Percentiles rank a stretch among this genome's conserved stretches.
These are phyloP conservation scores for Cremastinae sp. DNA, from an alignment of 2,888 invertebrate genomes.

Conservation along the genomic window DNA sequence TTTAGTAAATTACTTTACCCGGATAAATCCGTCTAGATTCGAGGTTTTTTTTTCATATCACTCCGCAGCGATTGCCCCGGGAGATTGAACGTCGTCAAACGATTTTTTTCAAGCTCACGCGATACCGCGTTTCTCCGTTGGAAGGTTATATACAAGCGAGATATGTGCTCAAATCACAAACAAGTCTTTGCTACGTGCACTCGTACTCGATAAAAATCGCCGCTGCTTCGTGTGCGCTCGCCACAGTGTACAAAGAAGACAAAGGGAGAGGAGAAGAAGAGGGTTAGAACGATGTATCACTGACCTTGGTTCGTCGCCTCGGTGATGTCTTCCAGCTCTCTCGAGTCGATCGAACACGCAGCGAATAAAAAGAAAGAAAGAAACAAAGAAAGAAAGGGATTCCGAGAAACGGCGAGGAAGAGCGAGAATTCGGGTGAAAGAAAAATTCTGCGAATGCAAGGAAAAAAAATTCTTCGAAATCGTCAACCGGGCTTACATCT, in stretches of 20 bases:
- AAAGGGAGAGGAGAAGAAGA: background rate
- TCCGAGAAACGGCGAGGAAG: background rate
- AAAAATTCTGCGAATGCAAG: background rate
- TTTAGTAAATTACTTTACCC: too few species aligned
- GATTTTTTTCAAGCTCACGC: conserved; percentile 42
- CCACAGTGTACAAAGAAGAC: background rate
- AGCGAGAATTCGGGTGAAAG: background rate
- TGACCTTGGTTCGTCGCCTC: conserved; percentile 58
- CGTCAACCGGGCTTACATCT: conserved; percentile 65
- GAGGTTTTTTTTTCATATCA: too few species aligned
- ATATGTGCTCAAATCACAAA: background rate
- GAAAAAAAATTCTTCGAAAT: conserved; percentile 14
- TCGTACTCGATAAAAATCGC: conserved; percentile 25
- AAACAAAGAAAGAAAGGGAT: conserved; percentile 10
- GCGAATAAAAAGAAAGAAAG: conserved; percentile 7
- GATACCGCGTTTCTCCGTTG: conserved; percentile 31
- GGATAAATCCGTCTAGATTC: too few species aligned
- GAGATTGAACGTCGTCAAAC: conserved; percentile 13
- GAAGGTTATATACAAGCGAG: background rate
- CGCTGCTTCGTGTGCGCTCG: background rate
- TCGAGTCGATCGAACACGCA: conserved; percentile 39
- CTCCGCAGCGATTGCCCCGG: background rate
- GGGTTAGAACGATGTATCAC: conserved; percentile 51
- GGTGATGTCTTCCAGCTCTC: conserved; percentile 50
- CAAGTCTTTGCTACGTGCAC: background rate